Evolutionary conservation across 2,113 vertebrate genomes (phyloP).

Genomic region (Phrynocephalus versicolor): DNA sequence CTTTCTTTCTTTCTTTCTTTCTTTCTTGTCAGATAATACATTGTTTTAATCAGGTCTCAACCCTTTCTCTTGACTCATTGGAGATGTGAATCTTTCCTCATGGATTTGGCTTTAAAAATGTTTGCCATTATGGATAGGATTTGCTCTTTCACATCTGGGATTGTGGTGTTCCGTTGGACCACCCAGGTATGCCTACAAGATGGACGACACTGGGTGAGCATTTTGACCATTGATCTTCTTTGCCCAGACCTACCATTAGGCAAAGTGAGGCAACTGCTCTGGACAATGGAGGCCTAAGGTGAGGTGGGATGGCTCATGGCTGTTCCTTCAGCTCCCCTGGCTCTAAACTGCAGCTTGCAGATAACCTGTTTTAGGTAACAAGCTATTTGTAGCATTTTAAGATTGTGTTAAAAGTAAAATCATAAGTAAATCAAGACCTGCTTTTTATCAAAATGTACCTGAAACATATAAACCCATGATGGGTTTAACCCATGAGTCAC

Average conservation of each 20-base stretch:
- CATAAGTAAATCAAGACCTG: too few relatives aligned
- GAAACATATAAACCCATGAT: too few relatives aligned
- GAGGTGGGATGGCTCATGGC: too few relatives aligned
- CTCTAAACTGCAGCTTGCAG: too few relatives aligned
- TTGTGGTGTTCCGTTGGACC: neutral
- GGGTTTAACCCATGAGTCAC: too few relatives aligned
- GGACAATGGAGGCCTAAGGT: too few relatives aligned
- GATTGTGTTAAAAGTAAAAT: too few relatives aligned
- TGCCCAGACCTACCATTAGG: neutral
- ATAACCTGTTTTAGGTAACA: too few relatives aligned
- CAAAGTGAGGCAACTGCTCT: too few relatives aligned
- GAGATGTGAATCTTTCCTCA: neutral
- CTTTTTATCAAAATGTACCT: too few relatives aligned
- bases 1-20: neutral
- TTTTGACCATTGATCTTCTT: neutral
- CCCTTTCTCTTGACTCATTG: neutral
- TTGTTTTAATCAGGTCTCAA: neutral
- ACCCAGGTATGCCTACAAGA: neutral
- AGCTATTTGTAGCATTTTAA: too few relatives aligned
- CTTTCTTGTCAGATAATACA: neutral
- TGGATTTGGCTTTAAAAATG: neutral
- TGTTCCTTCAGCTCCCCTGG: too few relatives aligned
- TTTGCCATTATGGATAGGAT: neutral
- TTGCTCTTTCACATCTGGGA: neutral
- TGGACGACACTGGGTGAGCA: neutral